A percentile compares a stretch with the other conserved stretches of the same genome.
phyloP scores from a whole-genome alignment of 2,888 invertebrate species.

The Drosophila cognata region DNA sequence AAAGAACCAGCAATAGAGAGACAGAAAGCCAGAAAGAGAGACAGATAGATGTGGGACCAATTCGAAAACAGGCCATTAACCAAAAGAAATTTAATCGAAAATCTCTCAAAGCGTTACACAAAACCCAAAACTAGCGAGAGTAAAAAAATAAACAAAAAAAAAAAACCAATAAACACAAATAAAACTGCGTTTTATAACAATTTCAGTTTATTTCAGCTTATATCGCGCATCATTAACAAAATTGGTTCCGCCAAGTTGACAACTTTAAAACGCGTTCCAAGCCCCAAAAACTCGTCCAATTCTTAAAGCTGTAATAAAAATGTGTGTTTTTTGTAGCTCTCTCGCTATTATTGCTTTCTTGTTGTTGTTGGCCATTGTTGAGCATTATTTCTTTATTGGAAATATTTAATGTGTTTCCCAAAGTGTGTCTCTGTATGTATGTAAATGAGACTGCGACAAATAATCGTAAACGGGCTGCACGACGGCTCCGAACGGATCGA shows the following conservation, averaged over 20 bases:
- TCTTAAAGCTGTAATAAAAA: slow-evolving; percentile 66
- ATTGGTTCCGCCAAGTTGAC: slow-evolving; percentile 77
- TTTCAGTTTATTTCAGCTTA: slow-evolving; percentile 73
- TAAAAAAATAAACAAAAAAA: slow-evolving; percentile 16
- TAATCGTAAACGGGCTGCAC: slow-evolving; percentile 38
- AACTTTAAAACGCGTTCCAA: slow-evolving; percentile 66
- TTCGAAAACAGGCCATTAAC: slow-evolving; percentile 18
- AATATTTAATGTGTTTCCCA: slow-evolving; percentile 55
- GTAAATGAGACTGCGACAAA: slow-evolving; percentile 54
- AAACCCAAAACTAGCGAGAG: slow-evolving; percentile 26
- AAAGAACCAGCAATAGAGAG: slow-evolving; percentile 2
- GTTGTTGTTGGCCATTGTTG: slow-evolving; percentile 41
- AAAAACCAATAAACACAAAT: slow-evolving; percentile 30
- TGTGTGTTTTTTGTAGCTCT: slow-evolving; percentile 27
- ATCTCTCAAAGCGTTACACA: slow-evolving; percentile 44
- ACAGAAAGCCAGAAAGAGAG: neutral
- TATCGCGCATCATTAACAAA: slow-evolving; percentile 74
- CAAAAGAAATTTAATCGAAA: slow-evolving; percentile 36
- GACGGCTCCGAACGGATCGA: slow-evolving; percentile 25
- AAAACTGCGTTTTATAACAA: slow-evolving; percentile 72
- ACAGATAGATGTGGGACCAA: neutral
- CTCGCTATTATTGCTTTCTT: slow-evolving; percentile 9
- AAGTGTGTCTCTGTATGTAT: slow-evolving; percentile 42
- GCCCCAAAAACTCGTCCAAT: slow-evolving; percentile 46
- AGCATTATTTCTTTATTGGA: slow-evolving; percentile 51